Conservation (phyloP, 2,113 vertebrate species). For the Gasterosteus aculeatus region DNA sequence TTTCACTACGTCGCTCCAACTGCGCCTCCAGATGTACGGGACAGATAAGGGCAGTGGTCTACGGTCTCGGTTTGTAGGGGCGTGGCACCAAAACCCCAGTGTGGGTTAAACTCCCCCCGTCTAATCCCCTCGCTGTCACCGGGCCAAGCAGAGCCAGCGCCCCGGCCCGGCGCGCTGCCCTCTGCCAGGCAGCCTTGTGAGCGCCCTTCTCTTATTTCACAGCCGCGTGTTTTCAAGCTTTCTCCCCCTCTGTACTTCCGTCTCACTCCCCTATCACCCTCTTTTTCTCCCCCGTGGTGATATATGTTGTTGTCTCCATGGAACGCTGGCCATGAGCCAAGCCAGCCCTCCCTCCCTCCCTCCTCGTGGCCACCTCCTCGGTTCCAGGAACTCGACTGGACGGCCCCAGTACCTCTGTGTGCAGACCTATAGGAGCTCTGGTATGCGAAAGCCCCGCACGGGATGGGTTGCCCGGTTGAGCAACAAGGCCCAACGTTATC, state of each 20-base stretch:
- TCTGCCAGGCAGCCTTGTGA: constrained; percentile 69
- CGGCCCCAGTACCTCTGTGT: constrained; percentile 66
- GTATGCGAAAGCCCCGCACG: constrained; percentile 62
- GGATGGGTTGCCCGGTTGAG: constrained; percentile 78
- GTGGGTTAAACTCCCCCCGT: constrained; percentile 48
- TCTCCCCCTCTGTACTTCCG: constrained; percentile 61
- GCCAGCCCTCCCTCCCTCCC: constrained; percentile 47
- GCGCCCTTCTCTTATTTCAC: constrained; percentile 68
- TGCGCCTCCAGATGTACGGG: constrained; percentile 35
- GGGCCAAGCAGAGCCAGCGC: constrained; percentile 55
- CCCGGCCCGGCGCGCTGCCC: constrained; percentile 59
- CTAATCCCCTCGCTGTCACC: constrained; percentile 46
- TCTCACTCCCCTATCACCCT: constrained; percentile 61
- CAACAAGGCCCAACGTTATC: constrained; percentile 65
- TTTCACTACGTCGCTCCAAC: constrained; percentile 9
- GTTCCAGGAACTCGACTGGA: constrained; percentile 79
- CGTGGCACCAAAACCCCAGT: constrained; percentile 33
- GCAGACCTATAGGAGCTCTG: constrained; percentile 75
- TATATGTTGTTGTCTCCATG: constrained; percentile 83
- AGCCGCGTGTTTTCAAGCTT: constrained; percentile 68
- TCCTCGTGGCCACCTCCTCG: constrained; percentile 63
- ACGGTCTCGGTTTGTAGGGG: constrained; percentile 24
- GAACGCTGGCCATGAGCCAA: constrained; percentile 74
- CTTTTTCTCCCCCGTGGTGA: constrained; percentile 71
- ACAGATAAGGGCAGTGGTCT: constrained; percentile 21